These are phyloP conservation scores for Perognathus longimembris DNA, from an alignment of 2,113 vertebrate species.

Conservation along the genomic window DNA sequence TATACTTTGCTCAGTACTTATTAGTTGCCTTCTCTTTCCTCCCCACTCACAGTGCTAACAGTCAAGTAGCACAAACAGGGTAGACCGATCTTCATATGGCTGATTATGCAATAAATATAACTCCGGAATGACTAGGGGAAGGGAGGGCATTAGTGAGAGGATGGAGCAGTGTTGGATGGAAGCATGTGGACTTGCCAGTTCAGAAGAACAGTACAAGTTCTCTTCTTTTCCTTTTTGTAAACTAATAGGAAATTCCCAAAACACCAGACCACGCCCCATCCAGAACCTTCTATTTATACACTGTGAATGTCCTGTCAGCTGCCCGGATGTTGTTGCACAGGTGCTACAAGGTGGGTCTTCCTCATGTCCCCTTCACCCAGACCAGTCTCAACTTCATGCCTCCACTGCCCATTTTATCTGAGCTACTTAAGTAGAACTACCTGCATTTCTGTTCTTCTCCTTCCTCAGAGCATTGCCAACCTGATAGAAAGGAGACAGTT, in stretches of 20 bases:
- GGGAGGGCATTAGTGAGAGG: neutral
- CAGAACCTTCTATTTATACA: slow-evolving; percentile 96
- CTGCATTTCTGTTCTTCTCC: slow-evolving; percentile 33
- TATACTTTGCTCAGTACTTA: neutral
- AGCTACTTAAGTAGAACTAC: neutral
- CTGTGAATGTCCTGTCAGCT: slow-evolving; percentile 90
- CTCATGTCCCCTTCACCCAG: neutral
- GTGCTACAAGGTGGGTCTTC: slow-evolving; percentile 94
- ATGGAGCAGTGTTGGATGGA: neutral
- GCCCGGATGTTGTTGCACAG: slow-evolving; percentile 93
- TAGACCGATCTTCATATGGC: neutral
- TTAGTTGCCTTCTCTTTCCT: slow-evolving; percentile 32
- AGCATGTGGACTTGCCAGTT: neutral
- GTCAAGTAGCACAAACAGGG: neutral
- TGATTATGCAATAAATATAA: neutral
- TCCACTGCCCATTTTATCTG: neutral
- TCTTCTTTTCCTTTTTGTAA: slow-evolving; percentile 29
- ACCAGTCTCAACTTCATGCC: rapidly evolving
- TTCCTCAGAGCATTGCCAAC: slow-evolving; percentile 92
- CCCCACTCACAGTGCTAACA: neutral
- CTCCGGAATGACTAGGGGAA: neutral
- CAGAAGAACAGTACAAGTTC: neutral
- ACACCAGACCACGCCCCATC: slow-evolving; percentile 96
- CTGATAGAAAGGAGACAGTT: slow-evolving; percentile 93
- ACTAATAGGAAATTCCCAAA: slow-evolving; percentile 94